Conservation (phyloP, 2,113 vertebrate genomes). For the Rana temporaria region DNA sequence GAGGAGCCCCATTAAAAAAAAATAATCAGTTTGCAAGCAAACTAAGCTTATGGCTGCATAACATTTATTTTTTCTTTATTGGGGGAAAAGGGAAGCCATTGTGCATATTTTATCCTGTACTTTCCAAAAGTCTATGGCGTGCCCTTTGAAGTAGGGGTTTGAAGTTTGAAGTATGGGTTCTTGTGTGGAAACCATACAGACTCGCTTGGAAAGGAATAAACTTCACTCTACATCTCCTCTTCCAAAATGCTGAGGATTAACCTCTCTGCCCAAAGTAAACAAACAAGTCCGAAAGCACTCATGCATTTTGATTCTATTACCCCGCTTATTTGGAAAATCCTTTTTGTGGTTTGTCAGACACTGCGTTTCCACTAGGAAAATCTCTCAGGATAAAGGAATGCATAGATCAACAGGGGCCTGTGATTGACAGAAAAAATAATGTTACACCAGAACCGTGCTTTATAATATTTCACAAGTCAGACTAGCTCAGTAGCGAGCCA, state of each 20-base stretch:
- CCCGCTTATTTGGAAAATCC: slow-evolving; percentile 51
- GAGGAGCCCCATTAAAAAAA: no score
- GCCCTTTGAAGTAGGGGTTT: slow-evolving; percentile 12
- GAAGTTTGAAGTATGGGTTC: slow-evolving; percentile 20
- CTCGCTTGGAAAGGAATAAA: slow-evolving; percentile 28
- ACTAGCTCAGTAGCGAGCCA: slow-evolving; percentile 10
- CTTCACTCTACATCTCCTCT: slow-evolving; percentile 37
- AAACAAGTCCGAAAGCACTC: slow-evolving; percentile 48
- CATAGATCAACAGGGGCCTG: slow-evolving; percentile 21
- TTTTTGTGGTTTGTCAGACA: slow-evolving; percentile 52
- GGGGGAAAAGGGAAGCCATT: slow-evolving; percentile 9
- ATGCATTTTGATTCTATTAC: slow-evolving; percentile 49
- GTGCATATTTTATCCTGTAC: slow-evolving; percentile 23
- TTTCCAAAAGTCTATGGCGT: slow-evolving; percentile 2
- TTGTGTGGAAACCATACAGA: slow-evolving; percentile 9
- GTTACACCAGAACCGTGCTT: slow-evolving; percentile 26
- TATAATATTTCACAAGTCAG: slow-evolving; percentile 49
- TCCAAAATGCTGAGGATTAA: slow-evolving; percentile 49
- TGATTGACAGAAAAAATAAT: slow-evolving; percentile 55
- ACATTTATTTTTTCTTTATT: background rate
- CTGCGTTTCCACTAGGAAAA: slow-evolving; percentile 54
- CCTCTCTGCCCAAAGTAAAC: slow-evolving; percentile 47
- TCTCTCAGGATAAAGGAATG: slow-evolving; percentile 52
- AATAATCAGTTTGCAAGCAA: no score
- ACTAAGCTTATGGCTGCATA: background rate